phyloP scores from a whole-genome alignment of 2,113 vertebrate species.

The Paedocypris sp. region DNA sequence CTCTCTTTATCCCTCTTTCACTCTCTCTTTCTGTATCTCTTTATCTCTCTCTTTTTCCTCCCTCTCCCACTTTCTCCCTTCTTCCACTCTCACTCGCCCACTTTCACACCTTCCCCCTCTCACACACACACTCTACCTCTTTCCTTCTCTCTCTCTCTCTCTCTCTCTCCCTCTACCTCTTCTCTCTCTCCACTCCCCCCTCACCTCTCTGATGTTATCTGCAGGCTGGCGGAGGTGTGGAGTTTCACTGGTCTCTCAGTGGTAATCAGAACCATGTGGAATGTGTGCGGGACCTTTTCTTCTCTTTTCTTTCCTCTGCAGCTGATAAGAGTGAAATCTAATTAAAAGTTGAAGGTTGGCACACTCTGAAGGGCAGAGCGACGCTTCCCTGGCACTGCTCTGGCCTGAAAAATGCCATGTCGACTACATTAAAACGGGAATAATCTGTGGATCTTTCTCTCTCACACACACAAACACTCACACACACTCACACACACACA shows the following conservation, averaged over 20 bases:
- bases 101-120: too few relatives aligned
- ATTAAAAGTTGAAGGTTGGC: conserved; percentile 51
- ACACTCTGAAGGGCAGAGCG: conserved; percentile 35
- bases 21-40: too few relatives aligned
- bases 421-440: too few relatives aligned
- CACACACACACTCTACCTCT: too few relatives aligned
- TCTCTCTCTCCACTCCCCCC: conserved; percentile 30
- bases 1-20: too few relatives aligned
- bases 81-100: too few relatives aligned
- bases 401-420: too few relatives aligned
- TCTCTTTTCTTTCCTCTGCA: conserved; percentile 20
- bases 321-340: conserved; percentile 49
- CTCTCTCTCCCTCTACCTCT: conserved; percentile 41
- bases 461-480: too few relatives aligned
- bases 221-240: conserved; percentile 33
- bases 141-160: conserved; percentile 30
- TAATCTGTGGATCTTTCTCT: too few relatives aligned
- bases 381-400: conserved; percentile 34
- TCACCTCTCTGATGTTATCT: conserved; percentile 44
- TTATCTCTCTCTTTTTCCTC: too few relatives aligned
- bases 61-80: too few relatives aligned
- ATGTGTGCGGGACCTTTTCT: conserved; percentile 31
- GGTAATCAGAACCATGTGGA: conserved; percentile 54
- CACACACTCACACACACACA: too few relatives aligned
- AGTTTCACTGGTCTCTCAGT: conserved; percentile 40